Evolutionary conservation across 2,797 vertebrate genomes (phyloP), one percentile per base, ranked within the genome.

Genomic region (Zenarchopterus dispar): DNA sequence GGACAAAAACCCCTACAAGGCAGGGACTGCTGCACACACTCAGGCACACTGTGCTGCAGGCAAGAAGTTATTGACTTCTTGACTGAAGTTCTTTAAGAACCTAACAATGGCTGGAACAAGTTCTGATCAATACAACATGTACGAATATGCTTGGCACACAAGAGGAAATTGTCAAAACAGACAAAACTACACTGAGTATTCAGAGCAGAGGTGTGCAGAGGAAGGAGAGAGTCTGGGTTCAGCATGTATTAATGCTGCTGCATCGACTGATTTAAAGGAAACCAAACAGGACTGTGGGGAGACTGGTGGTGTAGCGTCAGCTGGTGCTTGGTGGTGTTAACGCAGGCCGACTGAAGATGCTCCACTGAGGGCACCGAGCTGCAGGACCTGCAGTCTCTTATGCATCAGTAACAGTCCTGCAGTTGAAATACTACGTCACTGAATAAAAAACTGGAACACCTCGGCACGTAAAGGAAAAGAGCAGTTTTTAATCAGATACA

Each of bases 401-500:
- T 61, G 19, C 23, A 36, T n/a, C 22, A 70, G 26, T 51, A 42
- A 33, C 50, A 24, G 44, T 5, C 9, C 4, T 46, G 8, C 2
- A 48, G 43, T 8, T 1, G 5, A 59, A 53, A 55, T 39, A 2
- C 33, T 36, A 10, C 11, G 26, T 56, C 17, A 24, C 48, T 59
- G n/a, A 56, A 57, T 48, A 42, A 52, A 26, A 51, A 60, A 6
- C 1, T 16, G 22, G 2, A 50, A 57, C 48, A 43, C 15, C 33
- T 8, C 39, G 43, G 55, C 26, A 46, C 44, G 22, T 21, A 10
- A 17, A 44, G 41, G 4, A 53, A 17, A 23, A 46, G 24, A 53
- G 23, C 52, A 54, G n/a, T 24, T 44, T 66, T 52, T 11, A 51
- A 67, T 72, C 56, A 19, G 16, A 42, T 73, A 57, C 26, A 54